phyloP scores from a whole-genome alignment of 2,888 invertebrate species.

The Philereme vetulata region DNA sequence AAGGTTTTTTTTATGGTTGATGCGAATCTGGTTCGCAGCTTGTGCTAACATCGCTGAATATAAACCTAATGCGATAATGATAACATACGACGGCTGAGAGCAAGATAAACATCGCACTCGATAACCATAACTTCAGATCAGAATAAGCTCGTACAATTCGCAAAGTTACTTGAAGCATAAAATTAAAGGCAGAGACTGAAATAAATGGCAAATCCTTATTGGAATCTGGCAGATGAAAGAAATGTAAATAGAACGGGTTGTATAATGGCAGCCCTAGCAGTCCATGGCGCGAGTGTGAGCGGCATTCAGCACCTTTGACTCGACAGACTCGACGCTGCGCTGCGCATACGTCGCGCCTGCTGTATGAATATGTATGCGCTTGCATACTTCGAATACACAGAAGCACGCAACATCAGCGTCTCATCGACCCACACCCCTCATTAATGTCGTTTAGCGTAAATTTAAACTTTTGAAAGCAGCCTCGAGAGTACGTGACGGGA shows the following conservation, averaged over 20 bases:
- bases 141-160: not conserved
- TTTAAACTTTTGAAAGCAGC: conserved; percentile 74
- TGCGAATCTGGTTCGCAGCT: conserved; percentile 15
- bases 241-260: not conserved
- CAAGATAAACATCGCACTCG: not conserved
- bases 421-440: conserved; percentile 59
- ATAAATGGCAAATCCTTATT: not conserved
- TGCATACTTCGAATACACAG: conserved; percentile 47
- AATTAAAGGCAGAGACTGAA: not conserved
- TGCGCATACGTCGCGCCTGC: conserved; percentile 54
- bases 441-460: conserved; percentile 73
- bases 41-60: conserved; percentile 11
- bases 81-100: conserved; percentile 1
- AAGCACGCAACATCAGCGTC: conserved; percentile 54
- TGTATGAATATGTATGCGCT: conserved; percentile 69
- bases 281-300: conserved; percentile 41
- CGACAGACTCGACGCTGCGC: conserved; percentile 51
- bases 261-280: conserved; percentile 44
- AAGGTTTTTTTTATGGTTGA: conserved; percentile 30
- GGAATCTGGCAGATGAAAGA: not conserved
- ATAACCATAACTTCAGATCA: conserved; percentile 1
- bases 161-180: not conserved
- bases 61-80: conserved; percentile 5
- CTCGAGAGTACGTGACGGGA: conserved; percentile 67
- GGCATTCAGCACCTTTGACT: conserved; percentile 70